A percentile compares a stretch with the other conserved stretches of the same genome.
phyloP scores from a whole-genome alignment of 2,888 invertebrate species.

The Leptopilina myrica region DNA sequence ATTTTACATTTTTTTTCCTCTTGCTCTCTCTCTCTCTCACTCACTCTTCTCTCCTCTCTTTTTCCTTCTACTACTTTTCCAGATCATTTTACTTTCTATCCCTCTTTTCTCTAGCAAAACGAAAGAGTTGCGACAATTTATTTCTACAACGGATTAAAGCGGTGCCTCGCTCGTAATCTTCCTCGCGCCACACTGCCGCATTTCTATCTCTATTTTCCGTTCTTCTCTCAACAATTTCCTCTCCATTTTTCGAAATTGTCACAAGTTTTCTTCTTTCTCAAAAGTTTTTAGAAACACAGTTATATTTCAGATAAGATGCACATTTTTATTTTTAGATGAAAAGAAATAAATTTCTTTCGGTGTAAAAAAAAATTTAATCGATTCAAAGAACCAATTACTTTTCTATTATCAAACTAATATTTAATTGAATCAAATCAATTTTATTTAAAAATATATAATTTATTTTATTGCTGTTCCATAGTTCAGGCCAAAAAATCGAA shows the following conservation, averaged over 20 bases:
- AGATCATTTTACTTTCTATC: slow-evolving; percentile 23
- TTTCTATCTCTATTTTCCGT: slow-evolving; percentile 49
- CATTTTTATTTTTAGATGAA: slow-evolving; percentile 1
- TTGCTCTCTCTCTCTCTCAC: too few species aligned
- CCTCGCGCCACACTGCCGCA: slow-evolving; percentile 57
- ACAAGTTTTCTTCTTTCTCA: slow-evolving; percentile 23
- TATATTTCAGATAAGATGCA: slow-evolving; percentile 3
- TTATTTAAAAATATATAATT: too few species aligned
- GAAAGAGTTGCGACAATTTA: slow-evolving; percentile 58
- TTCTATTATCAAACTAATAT: too few species aligned
- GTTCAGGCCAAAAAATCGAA: too few species aligned
- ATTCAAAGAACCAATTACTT: too few species aligned
- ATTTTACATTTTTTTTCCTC: slow-evolving; percentile 12
- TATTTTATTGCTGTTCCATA: too few species aligned
- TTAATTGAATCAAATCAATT: too few species aligned
- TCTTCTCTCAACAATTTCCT: slow-evolving; percentile 40
- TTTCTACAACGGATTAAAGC: slow-evolving; percentile 61
- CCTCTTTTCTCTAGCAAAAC: background rate
- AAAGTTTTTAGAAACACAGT: background rate
- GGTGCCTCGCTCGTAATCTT: slow-evolving; percentile 58
- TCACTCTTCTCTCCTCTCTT: too few species aligned
- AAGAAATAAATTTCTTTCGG: slow-evolving; percentile 20
- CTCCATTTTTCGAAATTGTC: slow-evolving; percentile 30
- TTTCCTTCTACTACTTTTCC: background rate
- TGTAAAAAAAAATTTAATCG: background rate